A percentile compares a stretch with the other conserved stretches of the same genome.
These are phyloP conservation scores for Axinella damicornis DNA, from an alignment of 37 sponge, comb jelly and placozoan species.

Conservation along the genomic window DNA sequence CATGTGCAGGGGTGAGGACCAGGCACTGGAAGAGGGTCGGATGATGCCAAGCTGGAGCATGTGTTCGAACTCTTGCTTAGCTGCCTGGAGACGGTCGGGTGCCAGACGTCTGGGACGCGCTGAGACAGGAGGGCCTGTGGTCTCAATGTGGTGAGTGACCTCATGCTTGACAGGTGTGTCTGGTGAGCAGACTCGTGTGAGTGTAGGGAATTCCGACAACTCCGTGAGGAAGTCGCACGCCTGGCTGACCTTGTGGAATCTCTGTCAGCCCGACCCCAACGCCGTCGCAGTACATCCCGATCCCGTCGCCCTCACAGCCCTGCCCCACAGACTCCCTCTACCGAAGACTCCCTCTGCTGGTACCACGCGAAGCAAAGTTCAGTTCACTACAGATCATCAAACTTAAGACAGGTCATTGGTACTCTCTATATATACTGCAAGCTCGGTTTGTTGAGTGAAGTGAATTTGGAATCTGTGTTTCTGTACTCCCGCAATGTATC, in stretches of 20 bases:
- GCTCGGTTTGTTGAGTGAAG: too few relatives aligned
- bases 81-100: slow-evolving; percentile 62
- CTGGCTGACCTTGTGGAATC: slow-evolving; percentile 22
- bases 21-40: slow-evolving; percentile 69
- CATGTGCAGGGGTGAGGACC: slow-evolving; percentile 80
- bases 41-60: slow-evolving; percentile 77
- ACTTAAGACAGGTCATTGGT: too few relatives aligned
- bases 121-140: slow-evolving; percentile 71
- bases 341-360: slow-evolving; percentile 48
- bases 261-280: slow-evolving; percentile 22
- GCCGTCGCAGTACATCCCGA: slow-evolving; percentile 8
- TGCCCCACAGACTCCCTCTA: slow-evolving; percentile 3
- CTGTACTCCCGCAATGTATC: too few relatives aligned
- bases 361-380: slow-evolving; percentile 45
- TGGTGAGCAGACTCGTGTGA: slow-evolving; percentile 28
- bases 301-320: slow-evolving; percentile 14
- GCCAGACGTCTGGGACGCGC: slow-evolving; percentile 70
- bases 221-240: slow-evolving; percentile 26
- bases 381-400: too few relatives aligned
- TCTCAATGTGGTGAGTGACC: slow-evolving; percentile 66
- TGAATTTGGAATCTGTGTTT: too few relatives aligned
- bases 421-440: too few relatives aligned
- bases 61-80: slow-evolving; percentile 73
- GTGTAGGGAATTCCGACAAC: slow-evolving; percentile 23
- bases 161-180: slow-evolving; percentile 56